Base-by-base conservation (phyloP, 2,113 vertebrate genomes). In the Melanerpes formicivorus region DNA sequence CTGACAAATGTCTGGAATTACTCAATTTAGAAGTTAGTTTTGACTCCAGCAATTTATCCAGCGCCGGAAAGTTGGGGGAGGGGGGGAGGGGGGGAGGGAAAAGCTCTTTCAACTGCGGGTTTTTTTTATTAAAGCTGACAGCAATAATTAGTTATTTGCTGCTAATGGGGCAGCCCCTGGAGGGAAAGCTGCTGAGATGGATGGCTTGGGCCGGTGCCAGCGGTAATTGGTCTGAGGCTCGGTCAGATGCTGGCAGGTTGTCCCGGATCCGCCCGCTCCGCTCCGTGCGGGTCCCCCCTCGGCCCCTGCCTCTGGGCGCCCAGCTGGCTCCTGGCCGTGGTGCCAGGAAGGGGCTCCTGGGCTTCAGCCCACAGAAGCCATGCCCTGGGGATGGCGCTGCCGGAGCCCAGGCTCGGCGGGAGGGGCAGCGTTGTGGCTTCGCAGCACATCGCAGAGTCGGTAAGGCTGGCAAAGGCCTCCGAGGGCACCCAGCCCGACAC, bases 1-100 rank as follows among this genome's bases (percentile, higher is more conserved):
- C 97, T 97, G 97, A 97, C 95, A 96, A 98, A 97, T 95, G 95
- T 93, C 96, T 95, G 95, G 96, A 97, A 97, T 97, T 97, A 97
- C 94, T 97, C 97, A 95, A 89, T 96, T 94, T 95, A 90, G 96
- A 97, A 97, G 97, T 96, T 96, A 93, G 94, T 96, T 97, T 96
- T 95, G 96, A 97, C 63, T 91, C 74, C 13, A 25, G 72, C 94
- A 96, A 98, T 98, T 97, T 97, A 95, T 96, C 95, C 93, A 81
- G 79, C 32, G 19, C 64, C 59, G 69, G 90, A 96, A 95, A 97
- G 94, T 95, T 97, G 56, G 18, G 19, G 48, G 10, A 19, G 18
- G 19, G 48, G 30, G 75, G 48, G 10, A 19, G 18, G 19, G 48
- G 30, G 75, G 72, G 96, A 82, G 93, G 30, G 2, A 21, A 52